Conservation (phyloP, 2,797 vertebrate genomes). For the Hydrolagus colliei region DNA sequence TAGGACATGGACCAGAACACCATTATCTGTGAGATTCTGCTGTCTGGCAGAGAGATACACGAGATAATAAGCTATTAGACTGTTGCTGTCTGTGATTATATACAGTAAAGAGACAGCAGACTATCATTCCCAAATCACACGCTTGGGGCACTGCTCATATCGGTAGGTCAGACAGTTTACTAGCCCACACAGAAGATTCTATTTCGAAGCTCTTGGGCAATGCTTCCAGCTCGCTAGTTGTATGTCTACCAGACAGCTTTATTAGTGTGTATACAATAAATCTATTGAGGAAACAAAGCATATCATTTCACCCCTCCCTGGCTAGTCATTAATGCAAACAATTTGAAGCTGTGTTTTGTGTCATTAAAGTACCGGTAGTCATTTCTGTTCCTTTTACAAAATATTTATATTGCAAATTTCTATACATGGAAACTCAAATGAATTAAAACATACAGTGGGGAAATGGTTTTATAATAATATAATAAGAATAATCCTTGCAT, state of each 20-base stretch:
- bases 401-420: constrained; percentile 61
- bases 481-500: no score
- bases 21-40: constrained; percentile 31
- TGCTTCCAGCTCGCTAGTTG: constrained; percentile 3
- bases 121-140: constrained; percentile 6
- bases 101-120: constrained; percentile 1
- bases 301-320: constrained; percentile 55
- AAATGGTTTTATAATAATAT: background rate
- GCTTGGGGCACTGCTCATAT: constrained; percentile 9
- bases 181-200: constrained; percentile 13
- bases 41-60: constrained; percentile 30
- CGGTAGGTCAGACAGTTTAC: constrained; percentile 33
- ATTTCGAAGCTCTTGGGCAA: constrained; percentile 16
- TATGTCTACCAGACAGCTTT: constrained; percentile 43
- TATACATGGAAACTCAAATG: constrained; percentile 50
- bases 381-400: constrained; percentile 41
- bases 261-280: constrained; percentile 48
- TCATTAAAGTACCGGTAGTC: constrained; percentile 38
- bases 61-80: constrained; percentile 36
- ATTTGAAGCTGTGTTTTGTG: constrained; percentile 71
- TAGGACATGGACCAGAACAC: constrained; percentile 5
- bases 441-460: constrained; percentile 31
- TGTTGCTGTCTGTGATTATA: constrained; percentile 31
- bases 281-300: constrained; percentile 43
- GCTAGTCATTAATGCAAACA: constrained; percentile 66